A percentile compares a stretch with the other conserved stretches of the same genome.
Evolutionary conservation across 2,113 vertebrate species (phyloP).

Genomic region (Puma concolor): DNA sequence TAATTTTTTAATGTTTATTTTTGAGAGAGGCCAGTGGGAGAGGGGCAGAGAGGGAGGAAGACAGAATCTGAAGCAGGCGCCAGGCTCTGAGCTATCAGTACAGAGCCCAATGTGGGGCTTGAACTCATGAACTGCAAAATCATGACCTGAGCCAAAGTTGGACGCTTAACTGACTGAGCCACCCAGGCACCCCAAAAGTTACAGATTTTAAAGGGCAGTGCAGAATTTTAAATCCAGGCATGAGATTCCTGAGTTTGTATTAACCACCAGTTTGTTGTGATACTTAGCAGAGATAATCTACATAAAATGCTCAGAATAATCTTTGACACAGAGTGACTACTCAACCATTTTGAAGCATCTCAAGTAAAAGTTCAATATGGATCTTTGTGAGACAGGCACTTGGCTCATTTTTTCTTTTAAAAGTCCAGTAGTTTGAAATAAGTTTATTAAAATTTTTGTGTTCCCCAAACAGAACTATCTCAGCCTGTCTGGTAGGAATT

Average conservation of each 20-base stretch:
- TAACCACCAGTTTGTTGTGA: neutral
- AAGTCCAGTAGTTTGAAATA: neutral
- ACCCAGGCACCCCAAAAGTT: no score
- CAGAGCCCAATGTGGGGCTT: no score
- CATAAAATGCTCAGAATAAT: neutral
- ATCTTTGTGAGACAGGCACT: constrained; percentile 37
- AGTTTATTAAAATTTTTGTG: neutral
- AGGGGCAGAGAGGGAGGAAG: no score
- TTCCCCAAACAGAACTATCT: constrained; percentile 25
- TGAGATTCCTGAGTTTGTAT: constrained; percentile 26
- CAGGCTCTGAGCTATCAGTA: no score
- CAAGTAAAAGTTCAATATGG: neutral
- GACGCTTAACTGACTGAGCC: no score
- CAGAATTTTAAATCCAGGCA: constrained; percentile 23
- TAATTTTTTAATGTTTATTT: no score
- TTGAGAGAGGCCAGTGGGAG: no score
- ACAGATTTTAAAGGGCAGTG: neutral
- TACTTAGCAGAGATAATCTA: constrained; percentile 31
- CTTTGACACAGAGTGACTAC: neutral
- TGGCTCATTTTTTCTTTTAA: constrained; percentile 16
- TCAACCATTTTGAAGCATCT: constrained; percentile 40
- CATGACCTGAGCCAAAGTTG: no score
- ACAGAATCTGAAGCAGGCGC: no score
- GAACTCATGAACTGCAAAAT: no score
- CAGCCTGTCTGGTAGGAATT: neutral